These are phyloP conservation scores for Tipula helvola DNA, from an alignment of 2,888 invertebrate species.

Conservation along the genomic window DNA sequence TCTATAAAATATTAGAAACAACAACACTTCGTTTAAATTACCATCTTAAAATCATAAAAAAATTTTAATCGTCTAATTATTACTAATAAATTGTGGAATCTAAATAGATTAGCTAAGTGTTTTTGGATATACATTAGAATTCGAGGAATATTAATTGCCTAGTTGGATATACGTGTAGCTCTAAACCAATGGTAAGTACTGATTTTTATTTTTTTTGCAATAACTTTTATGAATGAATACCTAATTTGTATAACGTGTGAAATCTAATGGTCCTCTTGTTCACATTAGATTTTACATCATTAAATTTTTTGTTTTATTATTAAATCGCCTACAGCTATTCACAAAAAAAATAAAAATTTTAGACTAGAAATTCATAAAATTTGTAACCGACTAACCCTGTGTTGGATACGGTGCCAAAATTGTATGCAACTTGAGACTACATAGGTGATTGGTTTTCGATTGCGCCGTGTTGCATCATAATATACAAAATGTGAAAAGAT, in stretches of 20 bases:
- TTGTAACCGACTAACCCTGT: background rate
- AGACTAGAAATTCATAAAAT: background rate
- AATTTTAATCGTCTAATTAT: background rate
- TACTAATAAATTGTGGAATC: background rate
- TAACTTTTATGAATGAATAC: background rate
- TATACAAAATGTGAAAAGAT: background rate
- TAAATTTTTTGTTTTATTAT: background rate
- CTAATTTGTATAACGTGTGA: background rate
- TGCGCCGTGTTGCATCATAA: background rate
- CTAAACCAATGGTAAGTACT: background rate
- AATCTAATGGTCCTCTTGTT: background rate
- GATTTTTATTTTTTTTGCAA: background rate
- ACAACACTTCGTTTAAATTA: background rate
- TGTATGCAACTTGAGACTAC: background rate
- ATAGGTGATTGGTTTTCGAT: background rate
- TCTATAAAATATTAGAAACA: background rate
- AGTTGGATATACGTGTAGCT: background rate
- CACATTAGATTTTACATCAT: background rate
- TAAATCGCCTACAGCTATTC: background rate
- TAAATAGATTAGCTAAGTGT: background rate
- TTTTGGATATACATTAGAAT: background rate
- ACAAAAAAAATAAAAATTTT: background rate
- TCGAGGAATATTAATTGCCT: background rate
- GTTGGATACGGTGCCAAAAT: background rate
- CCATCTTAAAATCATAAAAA: background rate